These are phyloP conservation scores for Melanotaenia boesemani DNA, from an alignment of 2,797 vertebrate species.

Conservation along the genomic window DNA sequence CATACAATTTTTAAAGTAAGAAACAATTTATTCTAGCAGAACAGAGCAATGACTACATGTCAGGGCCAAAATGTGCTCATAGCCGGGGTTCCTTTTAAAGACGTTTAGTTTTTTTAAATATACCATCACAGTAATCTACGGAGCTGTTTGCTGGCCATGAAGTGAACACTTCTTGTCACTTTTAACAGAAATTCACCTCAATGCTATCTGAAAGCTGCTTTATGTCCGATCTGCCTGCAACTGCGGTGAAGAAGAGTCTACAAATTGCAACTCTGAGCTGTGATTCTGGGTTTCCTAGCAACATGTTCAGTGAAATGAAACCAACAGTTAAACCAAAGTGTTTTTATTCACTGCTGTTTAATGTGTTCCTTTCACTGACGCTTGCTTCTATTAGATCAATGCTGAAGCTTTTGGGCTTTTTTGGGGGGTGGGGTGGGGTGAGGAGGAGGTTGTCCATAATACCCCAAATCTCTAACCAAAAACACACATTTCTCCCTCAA, in stretches of 20 bases:
- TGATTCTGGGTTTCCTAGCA: slow-evolving; percentile 71
- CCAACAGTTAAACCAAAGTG: slow-evolving; percentile 28
- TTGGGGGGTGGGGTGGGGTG: neutral
- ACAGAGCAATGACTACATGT: no score
- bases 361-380: slow-evolving; percentile 8
- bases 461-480: slow-evolving; percentile 14
- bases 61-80: no score
- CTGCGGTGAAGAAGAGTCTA: slow-evolving; percentile 45
- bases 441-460: slow-evolving; percentile 17
- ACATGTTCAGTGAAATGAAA: slow-evolving; percentile 59
- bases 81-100: no score
- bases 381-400: slow-evolving; percentile 2
- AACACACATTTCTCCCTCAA: slow-evolving; percentile 17
- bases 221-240: slow-evolving; percentile 69
- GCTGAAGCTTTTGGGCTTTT: neutral
- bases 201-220: slow-evolving; percentile 71
- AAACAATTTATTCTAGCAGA: no score
- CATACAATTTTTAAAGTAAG: no score
- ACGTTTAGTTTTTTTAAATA: no score
- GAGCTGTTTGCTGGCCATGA: no score
- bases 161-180: no score
- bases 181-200: slow-evolving; percentile 69
- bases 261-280: slow-evolving; percentile 57
- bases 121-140: no score
- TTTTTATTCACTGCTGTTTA: slow-evolving; percentile 17